Conservation (phyloP, 2,113 vertebrate genomes). For the Phaethon lepturus region DNA sequence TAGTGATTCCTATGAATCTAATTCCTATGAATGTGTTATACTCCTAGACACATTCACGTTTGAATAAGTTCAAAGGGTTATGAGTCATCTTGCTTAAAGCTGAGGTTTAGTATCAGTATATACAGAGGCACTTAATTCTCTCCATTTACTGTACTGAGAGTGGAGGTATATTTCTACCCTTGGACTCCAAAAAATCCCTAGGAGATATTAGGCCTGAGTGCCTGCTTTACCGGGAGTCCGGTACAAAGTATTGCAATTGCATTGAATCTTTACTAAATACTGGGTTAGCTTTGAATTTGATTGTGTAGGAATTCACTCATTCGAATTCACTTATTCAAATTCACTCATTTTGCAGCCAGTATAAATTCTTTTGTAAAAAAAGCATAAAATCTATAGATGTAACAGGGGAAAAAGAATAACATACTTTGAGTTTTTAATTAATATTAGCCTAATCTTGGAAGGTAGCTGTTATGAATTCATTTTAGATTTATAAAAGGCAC, state of each 20-base stretch:
- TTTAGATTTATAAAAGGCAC: not conserved
- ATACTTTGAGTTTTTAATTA: not conserved
- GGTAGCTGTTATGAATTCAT: not conserved
- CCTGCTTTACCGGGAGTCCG: not conserved
- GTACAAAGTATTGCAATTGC: not conserved
- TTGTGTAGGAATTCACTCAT: not conserved
- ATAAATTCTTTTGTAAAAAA: not conserved
- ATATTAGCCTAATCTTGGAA: not conserved
- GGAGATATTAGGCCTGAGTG: not conserved
- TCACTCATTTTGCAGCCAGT: not conserved
- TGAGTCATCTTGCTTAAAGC: not conserved
- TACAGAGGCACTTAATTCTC: not conserved
- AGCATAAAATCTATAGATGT: not conserved
- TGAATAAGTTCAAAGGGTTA: not conserved
- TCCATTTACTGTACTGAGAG: not conserved
- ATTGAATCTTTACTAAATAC: not conserved
- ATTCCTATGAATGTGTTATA: no score
- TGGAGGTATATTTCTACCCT: not conserved
- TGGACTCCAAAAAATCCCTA: not conserved
- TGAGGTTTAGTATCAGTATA: not conserved
- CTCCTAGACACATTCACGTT: not conserved
- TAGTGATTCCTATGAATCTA: not conserved
- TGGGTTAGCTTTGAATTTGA: not conserved
- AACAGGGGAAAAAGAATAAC: not conserved
- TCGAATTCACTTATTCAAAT: not conserved